phyloP scores from a whole-genome alignment of 2,888 invertebrate genomes.

The Noctua fimbriata region DNA sequence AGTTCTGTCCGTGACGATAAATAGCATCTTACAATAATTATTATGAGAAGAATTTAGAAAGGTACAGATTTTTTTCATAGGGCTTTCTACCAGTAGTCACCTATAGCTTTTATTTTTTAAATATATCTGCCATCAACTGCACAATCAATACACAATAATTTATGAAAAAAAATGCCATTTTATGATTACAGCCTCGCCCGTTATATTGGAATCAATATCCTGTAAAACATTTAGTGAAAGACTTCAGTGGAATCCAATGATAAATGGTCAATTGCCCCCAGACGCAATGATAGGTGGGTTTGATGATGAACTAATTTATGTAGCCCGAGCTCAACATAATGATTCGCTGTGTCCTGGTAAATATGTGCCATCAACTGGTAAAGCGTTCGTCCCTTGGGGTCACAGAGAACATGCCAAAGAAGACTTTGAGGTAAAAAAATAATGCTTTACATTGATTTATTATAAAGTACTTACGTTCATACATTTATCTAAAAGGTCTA shows the following conservation, averaged over 20 bases:
- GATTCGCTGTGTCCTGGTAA: slow-evolving; percentile 95
- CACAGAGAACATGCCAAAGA: slow-evolving; percentile 92
- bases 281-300: slow-evolving; percentile 92
- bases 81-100: too few relatives aligned
- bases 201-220: slow-evolving; percentile 36
- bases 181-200: slow-evolving; percentile 56
- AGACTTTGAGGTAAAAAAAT: slow-evolving; percentile 91
- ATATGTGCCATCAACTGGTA: slow-evolving; percentile 92
- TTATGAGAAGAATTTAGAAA: too few relatives aligned
- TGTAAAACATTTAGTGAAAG: slow-evolving; percentile 72
- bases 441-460: neutral
- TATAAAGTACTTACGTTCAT: neutral
- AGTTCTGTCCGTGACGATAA: too few relatives aligned
- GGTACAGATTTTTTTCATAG: too few relatives aligned
- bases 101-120: too few relatives aligned
- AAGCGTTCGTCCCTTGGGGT: slow-evolving; percentile 94
- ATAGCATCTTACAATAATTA: too few relatives aligned
- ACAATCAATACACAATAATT: too few relatives aligned
- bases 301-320: slow-evolving; percentile 91
- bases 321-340: slow-evolving; percentile 92
- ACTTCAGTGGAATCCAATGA: slow-evolving; percentile 90
- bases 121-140: too few relatives aligned
- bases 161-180: neutral
- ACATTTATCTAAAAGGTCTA: too few relatives aligned
- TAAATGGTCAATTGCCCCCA: slow-evolving; percentile 91